Conservation (phyloP, 2,113 vertebrate genomes). For the Ictalurus furcatus region DNA sequence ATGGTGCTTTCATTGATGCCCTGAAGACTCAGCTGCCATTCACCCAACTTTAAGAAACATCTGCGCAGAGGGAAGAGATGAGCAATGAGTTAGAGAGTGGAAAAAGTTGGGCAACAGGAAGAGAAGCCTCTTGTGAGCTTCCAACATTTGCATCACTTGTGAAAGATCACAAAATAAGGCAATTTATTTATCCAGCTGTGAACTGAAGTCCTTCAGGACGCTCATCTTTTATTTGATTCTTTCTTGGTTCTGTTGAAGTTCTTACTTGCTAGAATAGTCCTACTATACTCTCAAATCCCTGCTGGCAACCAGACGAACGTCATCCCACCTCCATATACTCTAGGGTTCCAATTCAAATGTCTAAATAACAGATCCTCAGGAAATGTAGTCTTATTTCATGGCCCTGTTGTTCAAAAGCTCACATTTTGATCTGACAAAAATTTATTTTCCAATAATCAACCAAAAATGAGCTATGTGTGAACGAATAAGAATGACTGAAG, state of each 20-base stretch:
- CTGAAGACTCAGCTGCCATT: slow-evolving; percentile 97
- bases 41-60: slow-evolving; percentile 95
- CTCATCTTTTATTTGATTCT: neutral
- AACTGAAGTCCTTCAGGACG: neutral
- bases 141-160: neutral
- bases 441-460: neutral
- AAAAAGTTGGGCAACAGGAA: neutral
- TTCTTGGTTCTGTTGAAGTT: neutral
- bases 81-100: neutral
- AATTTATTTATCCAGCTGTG: slow-evolving; percentile 18
- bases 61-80: slow-evolving; percentile 63
- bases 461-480: neutral
- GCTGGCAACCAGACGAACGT: neutral
- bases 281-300: slow-evolving; percentile 16
- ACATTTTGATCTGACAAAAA: neutral
- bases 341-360: neutral
- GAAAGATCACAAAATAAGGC: neutral
- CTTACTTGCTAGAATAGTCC: slow-evolving; percentile 9
- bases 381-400: neutral
- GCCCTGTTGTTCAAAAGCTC: neutral
- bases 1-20: slow-evolving; percentile 99
- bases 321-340: neutral
- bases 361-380: neutral
- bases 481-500: neutral
- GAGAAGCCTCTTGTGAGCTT: neutral